Evolutionary conservation across 2,888 invertebrate genomes (phyloP).

Genomic region (Nemurella pictetii): DNA sequence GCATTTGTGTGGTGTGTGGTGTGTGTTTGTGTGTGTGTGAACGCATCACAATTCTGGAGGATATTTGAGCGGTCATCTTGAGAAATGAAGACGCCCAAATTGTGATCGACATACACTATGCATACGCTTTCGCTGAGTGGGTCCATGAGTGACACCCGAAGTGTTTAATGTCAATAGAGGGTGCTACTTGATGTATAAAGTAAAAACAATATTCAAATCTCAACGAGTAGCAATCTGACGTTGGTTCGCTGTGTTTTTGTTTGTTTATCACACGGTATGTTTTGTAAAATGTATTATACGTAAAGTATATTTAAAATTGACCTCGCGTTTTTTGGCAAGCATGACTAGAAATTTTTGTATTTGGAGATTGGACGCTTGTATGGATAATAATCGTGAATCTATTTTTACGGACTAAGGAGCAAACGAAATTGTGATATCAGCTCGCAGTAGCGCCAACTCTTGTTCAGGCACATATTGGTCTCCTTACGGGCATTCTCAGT

Average conservation of each 20-base stretch:
- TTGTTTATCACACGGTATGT: constrained; percentile 18
- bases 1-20: no score
- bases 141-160: constrained; percentile 5
- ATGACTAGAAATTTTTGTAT: background rate
- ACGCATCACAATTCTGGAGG: background rate
- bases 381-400: background rate
- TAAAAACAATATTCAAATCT: background rate
- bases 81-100: constrained; percentile 14
- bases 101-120: background rate
- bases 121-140: background rate
- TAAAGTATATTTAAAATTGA: background rate
- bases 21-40: background rate
- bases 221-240: background rate
- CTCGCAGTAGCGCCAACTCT: background rate
- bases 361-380: background rate
- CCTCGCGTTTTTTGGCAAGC: background rate
- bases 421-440: background rate
- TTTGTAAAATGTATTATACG: background rate
- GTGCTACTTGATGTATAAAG: background rate
- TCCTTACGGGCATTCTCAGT: background rate
- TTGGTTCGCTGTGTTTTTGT: background rate
- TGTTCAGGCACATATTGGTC: background rate
- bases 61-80: constrained; percentile 4
- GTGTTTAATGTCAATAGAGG: constrained; percentile 15
- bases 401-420: background rate